A percentile compares a stretch with the other conserved stretches of the same genome.
phyloP scores from a whole-genome alignment of 2,888 invertebrate genomes.

The Drosophila histrio region DNA sequence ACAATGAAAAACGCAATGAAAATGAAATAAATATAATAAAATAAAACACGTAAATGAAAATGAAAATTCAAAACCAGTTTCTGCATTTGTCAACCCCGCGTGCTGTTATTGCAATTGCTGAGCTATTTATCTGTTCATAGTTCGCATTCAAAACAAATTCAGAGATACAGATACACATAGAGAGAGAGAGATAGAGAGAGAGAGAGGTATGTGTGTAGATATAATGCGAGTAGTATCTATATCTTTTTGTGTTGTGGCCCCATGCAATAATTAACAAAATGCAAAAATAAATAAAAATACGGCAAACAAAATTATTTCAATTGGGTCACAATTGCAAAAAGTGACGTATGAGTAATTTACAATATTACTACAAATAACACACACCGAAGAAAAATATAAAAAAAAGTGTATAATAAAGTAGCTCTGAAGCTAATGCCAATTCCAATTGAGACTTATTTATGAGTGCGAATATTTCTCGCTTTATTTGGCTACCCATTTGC shows the following conservation, averaged over 20 bases:
- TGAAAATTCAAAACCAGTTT: slow-evolving; percentile 36
- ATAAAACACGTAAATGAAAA: slow-evolving; percentile 4
- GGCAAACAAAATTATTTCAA: slow-evolving; percentile 38
- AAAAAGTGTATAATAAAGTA: neutral
- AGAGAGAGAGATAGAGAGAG: neutral
- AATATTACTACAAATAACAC: slow-evolving; percentile 18
- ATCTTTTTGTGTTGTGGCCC: neutral
- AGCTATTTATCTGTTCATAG: slow-evolving; percentile 25
- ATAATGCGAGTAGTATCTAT: slow-evolving; percentile 22
- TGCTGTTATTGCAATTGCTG: neutral
- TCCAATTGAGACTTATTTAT: slow-evolving; percentile 48
- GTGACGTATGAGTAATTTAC: slow-evolving; percentile 54
- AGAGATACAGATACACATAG: slow-evolving; percentile 13
- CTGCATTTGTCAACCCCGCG: slow-evolving; percentile 34
- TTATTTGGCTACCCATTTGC: slow-evolving; percentile 18
- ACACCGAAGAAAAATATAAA: neutral
- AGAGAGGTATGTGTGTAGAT: neutral
- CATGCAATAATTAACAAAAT: slow-evolving; percentile 44
- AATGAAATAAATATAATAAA: neutral
- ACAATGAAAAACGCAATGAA: slow-evolving; percentile 9
- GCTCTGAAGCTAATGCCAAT: slow-evolving; percentile 36
- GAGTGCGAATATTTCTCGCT: slow-evolving; percentile 4
- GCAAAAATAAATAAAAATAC: slow-evolving; percentile 6
- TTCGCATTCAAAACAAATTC: slow-evolving; percentile 36
- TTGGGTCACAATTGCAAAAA: slow-evolving; percentile 53